Conservation (phyloP, 2,888 invertebrate species). For the Pseudanteris insignis region DNA sequence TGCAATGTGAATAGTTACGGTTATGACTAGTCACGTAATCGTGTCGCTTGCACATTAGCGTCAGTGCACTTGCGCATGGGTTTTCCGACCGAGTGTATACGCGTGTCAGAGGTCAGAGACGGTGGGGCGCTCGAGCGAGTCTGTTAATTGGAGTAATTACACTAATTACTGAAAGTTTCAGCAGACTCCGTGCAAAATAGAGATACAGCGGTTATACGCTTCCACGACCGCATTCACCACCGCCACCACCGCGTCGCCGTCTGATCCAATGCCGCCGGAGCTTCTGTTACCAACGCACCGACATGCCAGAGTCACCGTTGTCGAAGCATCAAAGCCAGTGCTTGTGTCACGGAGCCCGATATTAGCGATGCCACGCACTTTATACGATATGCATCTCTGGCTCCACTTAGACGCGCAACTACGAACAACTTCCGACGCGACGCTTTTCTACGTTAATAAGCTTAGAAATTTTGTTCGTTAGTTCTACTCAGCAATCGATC, state of each 20-base stretch:
- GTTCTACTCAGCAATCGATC: too few species aligned
- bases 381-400: slow-evolving; percentile 29
- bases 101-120: slow-evolving; percentile 51
- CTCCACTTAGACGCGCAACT: not conserved
- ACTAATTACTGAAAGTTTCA: slow-evolving; percentile 67
- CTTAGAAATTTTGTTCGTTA: too few species aligned
- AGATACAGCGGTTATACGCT: slow-evolving; percentile 53
- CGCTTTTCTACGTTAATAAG: too few species aligned
- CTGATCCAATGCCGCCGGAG: slow-evolving; percentile 37
- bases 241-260: slow-evolving; percentile 36
- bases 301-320: slow-evolving; percentile 23
- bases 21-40: slow-evolving; percentile 45
- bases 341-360: slow-evolving; percentile 51
- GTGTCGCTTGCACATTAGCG: slow-evolving; percentile 35
- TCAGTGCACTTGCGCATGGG: slow-evolving; percentile 30
- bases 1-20: slow-evolving; percentile 39
- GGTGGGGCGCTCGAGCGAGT: slow-evolving; percentile 62
- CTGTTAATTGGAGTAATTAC: slow-evolving; percentile 67
- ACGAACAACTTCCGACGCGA: too few species aligned
- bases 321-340: slow-evolving; percentile 33
- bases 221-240: slow-evolving; percentile 52
- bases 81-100: slow-evolving; percentile 34
- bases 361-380: slow-evolving; percentile 56
- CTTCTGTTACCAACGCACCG: slow-evolving; percentile 40
- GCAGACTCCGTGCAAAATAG: slow-evolving; percentile 48